phyloP scores from a whole-genome alignment of 2,113 vertebrate genomes.

The Oxygymnocypris stewartii region DNA sequence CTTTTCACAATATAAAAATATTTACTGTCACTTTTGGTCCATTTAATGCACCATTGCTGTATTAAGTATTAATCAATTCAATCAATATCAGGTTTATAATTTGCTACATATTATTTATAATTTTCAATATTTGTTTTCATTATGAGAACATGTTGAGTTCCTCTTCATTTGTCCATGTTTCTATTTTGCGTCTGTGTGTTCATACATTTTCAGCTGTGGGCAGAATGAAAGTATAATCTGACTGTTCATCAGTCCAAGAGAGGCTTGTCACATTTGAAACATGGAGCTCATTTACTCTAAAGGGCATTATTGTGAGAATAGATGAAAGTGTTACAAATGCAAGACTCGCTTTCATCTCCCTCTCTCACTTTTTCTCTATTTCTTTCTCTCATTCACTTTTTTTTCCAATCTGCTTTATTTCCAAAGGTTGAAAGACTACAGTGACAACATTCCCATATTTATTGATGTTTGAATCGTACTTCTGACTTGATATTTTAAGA shows the following conservation, averaged over 20 bases:
- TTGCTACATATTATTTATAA: too few species aligned
- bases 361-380: not conserved
- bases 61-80: too few species aligned
- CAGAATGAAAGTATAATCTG: slow-evolving; percentile 56
- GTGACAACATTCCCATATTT: not conserved
- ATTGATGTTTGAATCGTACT: not conserved
- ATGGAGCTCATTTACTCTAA: slow-evolving; percentile 67
- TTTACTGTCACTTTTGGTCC: too few species aligned
- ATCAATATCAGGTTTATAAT: too few species aligned
- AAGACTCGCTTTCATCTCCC: slow-evolving; percentile 24
- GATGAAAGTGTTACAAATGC: slow-evolving; percentile 62
- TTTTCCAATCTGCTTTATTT: not conserved
- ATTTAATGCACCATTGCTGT: too few species aligned
- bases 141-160: too few species aligned
- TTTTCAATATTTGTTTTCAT: too few species aligned
- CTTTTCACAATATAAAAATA: too few species aligned
- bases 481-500: slow-evolving; percentile 17
- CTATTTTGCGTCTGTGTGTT: not conserved
- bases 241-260: slow-evolving; percentile 54
- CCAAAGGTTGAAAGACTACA: not conserved
- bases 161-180: not conserved
- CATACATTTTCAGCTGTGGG: not conserved
- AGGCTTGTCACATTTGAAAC: slow-evolving; percentile 65
- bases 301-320: slow-evolving; percentile 63
- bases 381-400: slow-evolving; percentile 2